Evolutionary conservation across 2,113 vertebrate species (phyloP), one percentile per base, ranked within the genome.

Genomic region (Dasyurus viverrinus): DNA sequence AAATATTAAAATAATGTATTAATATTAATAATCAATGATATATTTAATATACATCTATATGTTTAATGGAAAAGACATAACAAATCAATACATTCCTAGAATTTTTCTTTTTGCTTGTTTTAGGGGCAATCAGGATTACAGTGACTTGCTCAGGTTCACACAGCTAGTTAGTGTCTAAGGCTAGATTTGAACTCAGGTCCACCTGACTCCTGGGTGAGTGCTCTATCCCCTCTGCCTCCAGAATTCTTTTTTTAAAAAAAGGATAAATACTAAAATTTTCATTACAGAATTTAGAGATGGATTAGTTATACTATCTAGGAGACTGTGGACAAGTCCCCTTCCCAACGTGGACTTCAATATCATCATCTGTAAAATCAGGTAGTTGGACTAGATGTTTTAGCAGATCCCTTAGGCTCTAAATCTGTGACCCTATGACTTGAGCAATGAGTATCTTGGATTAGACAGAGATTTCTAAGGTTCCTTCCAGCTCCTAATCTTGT

Each of bases 211-310:
- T 3, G 5, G 60, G 30, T 0, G 11, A 1, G 3, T 68, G 3
- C 12, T 36, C 1, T 68, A 36, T 16, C 60, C 30, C 16, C 60
- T 36, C 12, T 68, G 30, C 30, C 30, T 91, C n/a, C 26, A 84
- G n/a, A 95, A 92, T 55, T 54, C 52, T 94, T 96, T 76, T 47
- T 47, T 47, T 47, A 52, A 52, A 52, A 52, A 52, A 52, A 52
- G 10, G 50, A 52, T 52, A 10, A 42, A 42, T 84, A 84, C 2
- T 42, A 42, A 76, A 76, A 42, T 84, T 30, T 42, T 6, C 36
- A 84, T 84, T 84, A 84, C 22, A 84, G 36, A 16, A 22, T 42
- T 84, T 22, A 22, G 1, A 42, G 16, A 0, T 42, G n/a, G 16
- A 84, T 84, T 6, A 23, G 1, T 84, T 84, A n/a, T 84, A 42